phyloP scores from a whole-genome alignment of 2,797 vertebrate genomes.

The Sebastes taczanowskii region DNA sequence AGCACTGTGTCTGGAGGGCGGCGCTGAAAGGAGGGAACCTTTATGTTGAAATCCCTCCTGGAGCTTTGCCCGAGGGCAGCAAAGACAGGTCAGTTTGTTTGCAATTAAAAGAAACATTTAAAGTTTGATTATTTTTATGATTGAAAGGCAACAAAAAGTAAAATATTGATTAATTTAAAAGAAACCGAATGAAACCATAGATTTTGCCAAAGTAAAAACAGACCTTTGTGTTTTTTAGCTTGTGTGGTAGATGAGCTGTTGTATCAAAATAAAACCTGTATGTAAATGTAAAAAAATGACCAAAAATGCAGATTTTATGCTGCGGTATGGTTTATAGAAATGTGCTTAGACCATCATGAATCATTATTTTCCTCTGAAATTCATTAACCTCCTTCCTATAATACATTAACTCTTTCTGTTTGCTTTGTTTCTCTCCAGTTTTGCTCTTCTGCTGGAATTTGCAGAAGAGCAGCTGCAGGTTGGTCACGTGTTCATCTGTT shows the following conservation, averaged over 20 bases:
- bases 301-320: neutral
- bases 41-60: slow-evolving; percentile 93
- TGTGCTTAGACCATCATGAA: neutral
- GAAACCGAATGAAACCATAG: rapidly evolving
- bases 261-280: neutral
- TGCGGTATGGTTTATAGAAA: neutral
- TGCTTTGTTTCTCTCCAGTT: slow-evolving; percentile 74
- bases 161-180: neutral
- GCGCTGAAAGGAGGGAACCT: slow-evolving; percentile 90
- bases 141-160: neutral
- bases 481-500: slow-evolving; percentile 95
- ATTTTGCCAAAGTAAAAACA: neutral
- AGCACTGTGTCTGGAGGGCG: slow-evolving; percentile 90
- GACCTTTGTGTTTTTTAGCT: neutral
- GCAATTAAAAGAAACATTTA: neutral
- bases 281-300: neutral
- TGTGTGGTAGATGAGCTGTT: neutral
- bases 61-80: slow-evolving; percentile 95
- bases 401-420: neutral
- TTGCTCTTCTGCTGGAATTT: slow-evolving; percentile 95
- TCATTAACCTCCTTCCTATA: neutral
- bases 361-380: neutral
- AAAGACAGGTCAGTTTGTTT: slow-evolving; percentile 89
- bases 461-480: slow-evolving; percentile 94
- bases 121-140: neutral